These are phyloP conservation scores for Luffia ferchaultella DNA, from an alignment of 2,888 invertebrate genomes.

Conservation along the genomic window DNA sequence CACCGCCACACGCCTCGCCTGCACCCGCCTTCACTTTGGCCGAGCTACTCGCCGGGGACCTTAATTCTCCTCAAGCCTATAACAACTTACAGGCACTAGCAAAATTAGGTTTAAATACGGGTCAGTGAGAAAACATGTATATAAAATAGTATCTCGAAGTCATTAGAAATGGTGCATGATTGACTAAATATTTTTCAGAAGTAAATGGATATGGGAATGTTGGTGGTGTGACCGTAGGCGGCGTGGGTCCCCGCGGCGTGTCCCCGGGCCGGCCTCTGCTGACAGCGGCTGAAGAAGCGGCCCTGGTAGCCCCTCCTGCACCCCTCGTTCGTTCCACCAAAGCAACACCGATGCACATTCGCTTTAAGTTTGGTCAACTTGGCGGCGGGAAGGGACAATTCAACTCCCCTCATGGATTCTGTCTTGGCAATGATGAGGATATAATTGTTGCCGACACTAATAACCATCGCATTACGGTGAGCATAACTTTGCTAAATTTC, in stretches of 20 bases:
- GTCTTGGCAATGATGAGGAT: slow-evolving; percentile 93
- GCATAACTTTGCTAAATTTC: too few species aligned
- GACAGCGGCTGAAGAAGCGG: slow-evolving; percentile 52
- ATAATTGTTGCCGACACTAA: slow-evolving; percentile 97
- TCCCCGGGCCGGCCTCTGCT: slow-evolving; percentile 53
- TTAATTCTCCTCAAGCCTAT: slow-evolving; percentile 77
- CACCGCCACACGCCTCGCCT: slow-evolving; percentile 61
- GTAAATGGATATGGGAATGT: slow-evolving; percentile 56
- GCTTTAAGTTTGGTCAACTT: slow-evolving; percentile 93
- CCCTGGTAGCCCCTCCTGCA: slow-evolving; percentile 52
- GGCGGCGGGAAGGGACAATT: slow-evolving; percentile 94
- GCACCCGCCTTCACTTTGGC: slow-evolving; percentile 77
- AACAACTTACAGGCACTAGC: slow-evolving; percentile 91
- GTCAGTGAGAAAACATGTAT: slow-evolving; percentile 52
- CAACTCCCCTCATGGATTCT: slow-evolving; percentile 97
- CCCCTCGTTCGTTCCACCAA: slow-evolving; percentile 72
- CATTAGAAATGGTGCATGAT: neutral
- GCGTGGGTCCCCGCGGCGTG: slow-evolving; percentile 59
- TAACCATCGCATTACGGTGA: slow-evolving; percentile 92
- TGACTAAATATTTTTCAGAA: slow-evolving; percentile 31
- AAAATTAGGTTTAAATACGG: slow-evolving; percentile 79
- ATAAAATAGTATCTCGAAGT: neutral
- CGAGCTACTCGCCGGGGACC: slow-evolving; percentile 78
- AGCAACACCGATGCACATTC: slow-evolving; percentile 85
- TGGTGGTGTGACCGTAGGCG: slow-evolving; percentile 45